Conservation (phyloP, 2,888 invertebrate species). For the Gastrophysa polygoni region DNA sequence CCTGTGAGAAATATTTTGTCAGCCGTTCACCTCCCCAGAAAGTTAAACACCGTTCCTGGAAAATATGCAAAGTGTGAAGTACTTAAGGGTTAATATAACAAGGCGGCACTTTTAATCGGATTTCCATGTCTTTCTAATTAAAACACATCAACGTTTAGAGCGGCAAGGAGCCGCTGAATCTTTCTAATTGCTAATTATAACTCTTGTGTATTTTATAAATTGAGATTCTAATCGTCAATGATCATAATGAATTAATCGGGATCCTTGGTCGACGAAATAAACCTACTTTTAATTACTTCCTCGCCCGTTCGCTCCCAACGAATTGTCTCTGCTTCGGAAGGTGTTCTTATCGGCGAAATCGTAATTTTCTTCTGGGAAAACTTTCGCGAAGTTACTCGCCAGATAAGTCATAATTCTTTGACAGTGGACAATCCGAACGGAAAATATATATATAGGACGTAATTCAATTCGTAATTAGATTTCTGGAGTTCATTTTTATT, state of each 20-base stretch:
- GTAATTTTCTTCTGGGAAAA: slow-evolving; percentile 32
- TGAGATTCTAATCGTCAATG: slow-evolving; percentile 60
- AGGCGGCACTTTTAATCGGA: slow-evolving; percentile 57
- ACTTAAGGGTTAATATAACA: slow-evolving; percentile 56
- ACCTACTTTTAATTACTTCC: slow-evolving; percentile 55
- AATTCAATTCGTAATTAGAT: slow-evolving; percentile 22
- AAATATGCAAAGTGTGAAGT: slow-evolving; percentile 56
- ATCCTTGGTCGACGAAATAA: slow-evolving; percentile 52
- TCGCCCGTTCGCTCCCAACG: slow-evolving; percentile 43
- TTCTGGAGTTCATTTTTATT: slow-evolving; percentile 10
- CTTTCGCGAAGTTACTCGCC: slow-evolving; percentile 20
- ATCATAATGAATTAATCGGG: slow-evolving; percentile 60
- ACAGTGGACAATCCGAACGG: slow-evolving; percentile 23
- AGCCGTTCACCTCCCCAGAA: slow-evolving; percentile 29
- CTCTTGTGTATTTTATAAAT: slow-evolving; percentile 60
- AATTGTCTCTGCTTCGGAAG: slow-evolving; percentile 38
- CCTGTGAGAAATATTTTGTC: slow-evolving; percentile 14
- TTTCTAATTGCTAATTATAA: slow-evolving; percentile 60
- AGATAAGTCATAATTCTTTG: slow-evolving; percentile 31
- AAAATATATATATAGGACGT: slow-evolving; percentile 20
- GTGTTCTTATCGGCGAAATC: slow-evolving; percentile 36
- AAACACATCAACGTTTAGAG: slow-evolving; percentile 57
- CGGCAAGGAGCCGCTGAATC: slow-evolving; percentile 50
- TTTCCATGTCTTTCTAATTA: slow-evolving; percentile 58
- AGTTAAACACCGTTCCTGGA: slow-evolving; percentile 49